Base-by-base conservation (phyloP, 2,113 vertebrate genomes). In the Triplophysa tibetana region DNA sequence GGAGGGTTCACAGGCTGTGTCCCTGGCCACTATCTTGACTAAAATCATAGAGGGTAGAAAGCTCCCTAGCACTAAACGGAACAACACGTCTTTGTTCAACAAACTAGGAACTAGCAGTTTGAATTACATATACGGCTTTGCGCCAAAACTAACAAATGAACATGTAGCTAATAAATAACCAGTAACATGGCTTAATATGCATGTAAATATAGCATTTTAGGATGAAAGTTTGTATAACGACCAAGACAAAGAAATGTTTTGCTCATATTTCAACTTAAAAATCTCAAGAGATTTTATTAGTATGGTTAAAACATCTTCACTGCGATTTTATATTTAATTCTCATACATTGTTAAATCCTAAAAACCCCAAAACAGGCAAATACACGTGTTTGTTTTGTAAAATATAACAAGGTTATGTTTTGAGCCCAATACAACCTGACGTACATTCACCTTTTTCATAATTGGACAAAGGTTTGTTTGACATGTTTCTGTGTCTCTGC, bases 111-210 rank as follows among this genome's bases (percentile, higher is more conserved):
- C 26, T 21, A 2, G 68, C 23, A 29, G 24, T 70, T 43, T 60
- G 29, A 41, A 74, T 72, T 58, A 24, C n/a, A 45, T 9, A 3
- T 1, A 74, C 21, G 9, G 33, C 52, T 58, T 11, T 21, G 70
- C 10, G 70, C 14, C 58, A 48, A 75, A 75, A 63, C 58, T 48
- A 75, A 75, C 58, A 75, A 48, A 45, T 7, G 2, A 62, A 63
- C 73, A 21, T 58, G 54, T 8, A 63, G 58, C 58, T n/a, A 63
- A 74, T 60, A 74, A 75, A 75, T 63, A 48, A 48, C 72, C 33
- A 74, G n/a, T 23, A 48, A 45, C 58, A 21, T 74, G 38, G 43
- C 38, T 24, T 5, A 45, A 74, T 38, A 38, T 7, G 33, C 6
- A 38, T 38, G 33, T 38, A 33, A 33, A 33, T 33, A 33, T 33